phyloP scores from a whole-genome alignment of 2,888 invertebrate species.

The Drosophila nr. fundita region DNA sequence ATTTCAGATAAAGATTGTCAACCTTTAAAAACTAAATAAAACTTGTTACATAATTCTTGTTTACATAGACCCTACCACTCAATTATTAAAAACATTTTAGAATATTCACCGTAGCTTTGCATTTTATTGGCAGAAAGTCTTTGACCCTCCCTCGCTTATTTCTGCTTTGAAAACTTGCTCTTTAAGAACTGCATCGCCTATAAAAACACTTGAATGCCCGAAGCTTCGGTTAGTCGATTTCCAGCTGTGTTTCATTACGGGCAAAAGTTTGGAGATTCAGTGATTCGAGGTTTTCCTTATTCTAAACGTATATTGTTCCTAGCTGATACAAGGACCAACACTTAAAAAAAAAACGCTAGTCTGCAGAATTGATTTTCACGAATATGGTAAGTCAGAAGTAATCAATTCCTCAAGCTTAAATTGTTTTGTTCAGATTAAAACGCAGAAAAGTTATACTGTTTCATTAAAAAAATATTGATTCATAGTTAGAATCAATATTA shows the following conservation, averaged over 20 bases:
- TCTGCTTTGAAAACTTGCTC: neutral
- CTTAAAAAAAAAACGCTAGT: neutral
- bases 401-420: neutral
- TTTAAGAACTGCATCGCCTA: conserved; percentile 39
- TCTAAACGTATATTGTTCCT: neutral
- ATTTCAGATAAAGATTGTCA: neutral
- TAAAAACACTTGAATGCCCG: conserved; percentile 56
- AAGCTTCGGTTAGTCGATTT: conserved; percentile 79
- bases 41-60: neutral
- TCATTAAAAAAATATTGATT: neutral
- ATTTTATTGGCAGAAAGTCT: neutral
- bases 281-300: neutral
- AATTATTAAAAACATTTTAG: neutral
- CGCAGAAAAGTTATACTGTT: neutral
- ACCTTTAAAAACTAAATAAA: neutral
- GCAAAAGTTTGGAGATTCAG: conserved; percentile 75
- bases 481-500: neutral
- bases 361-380: conserved; percentile 10
- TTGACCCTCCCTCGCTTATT: conserved; percentile 14
- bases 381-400: conserved; percentile 52
- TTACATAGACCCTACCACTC: neutral
- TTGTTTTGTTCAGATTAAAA: neutral
- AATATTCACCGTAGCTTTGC: too few species aligned
- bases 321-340: neutral
- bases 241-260: conserved; percentile 85